Evolutionary conservation across 1,140 invertebrate species (phyloP).

Genomic region (Pogonognathellus flavescens): DNA sequence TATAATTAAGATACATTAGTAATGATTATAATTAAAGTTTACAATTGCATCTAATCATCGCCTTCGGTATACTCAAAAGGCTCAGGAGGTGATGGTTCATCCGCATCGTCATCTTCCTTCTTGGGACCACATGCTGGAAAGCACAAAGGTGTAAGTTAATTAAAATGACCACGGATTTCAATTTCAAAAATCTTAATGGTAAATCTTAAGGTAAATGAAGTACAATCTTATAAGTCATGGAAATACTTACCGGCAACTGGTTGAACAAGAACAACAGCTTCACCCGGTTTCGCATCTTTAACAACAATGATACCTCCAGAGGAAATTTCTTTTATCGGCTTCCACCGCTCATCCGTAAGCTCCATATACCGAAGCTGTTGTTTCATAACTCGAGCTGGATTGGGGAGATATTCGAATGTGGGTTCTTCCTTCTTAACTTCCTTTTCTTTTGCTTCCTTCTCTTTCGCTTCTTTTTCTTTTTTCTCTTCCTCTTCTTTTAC

Average conservation of each 20-base stretch:
- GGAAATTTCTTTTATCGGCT: conserved; percentile 89
- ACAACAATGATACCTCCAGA: conserved; percentile 98
- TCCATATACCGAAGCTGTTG: conserved; percentile 92
- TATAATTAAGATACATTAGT: background rate
- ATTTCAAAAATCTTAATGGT: background rate
- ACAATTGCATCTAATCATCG: conserved; percentile 68
- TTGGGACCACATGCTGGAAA: conserved; percentile 89
- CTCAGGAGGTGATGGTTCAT: conserved; percentile 96
- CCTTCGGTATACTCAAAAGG: conserved; percentile 93
- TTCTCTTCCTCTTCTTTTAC: conserved; percentile 71
- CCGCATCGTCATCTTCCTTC: conserved; percentile 84
- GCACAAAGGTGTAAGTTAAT: conserved; percentile 66
- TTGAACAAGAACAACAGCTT: conserved; percentile 90
- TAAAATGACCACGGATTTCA: too few species aligned
- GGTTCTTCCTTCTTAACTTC: conserved; percentile 80
- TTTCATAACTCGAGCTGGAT: conserved; percentile 93
- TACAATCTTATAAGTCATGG: too few species aligned
- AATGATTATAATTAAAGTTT: conserved; percentile 14
- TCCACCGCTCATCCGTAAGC: conserved; percentile 85
- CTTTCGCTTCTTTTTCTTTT: conserved; percentile 71
- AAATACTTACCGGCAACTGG: conserved; percentile 80
- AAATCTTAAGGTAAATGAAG: conserved; percentile 1
- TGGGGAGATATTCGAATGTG: conserved; percentile 90
- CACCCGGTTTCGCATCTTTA: conserved; percentile 83
- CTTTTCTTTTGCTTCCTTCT: conserved; percentile 70